Conservation (phyloP, 2,888 invertebrate species). For the Tubulanus polymorphus region DNA sequence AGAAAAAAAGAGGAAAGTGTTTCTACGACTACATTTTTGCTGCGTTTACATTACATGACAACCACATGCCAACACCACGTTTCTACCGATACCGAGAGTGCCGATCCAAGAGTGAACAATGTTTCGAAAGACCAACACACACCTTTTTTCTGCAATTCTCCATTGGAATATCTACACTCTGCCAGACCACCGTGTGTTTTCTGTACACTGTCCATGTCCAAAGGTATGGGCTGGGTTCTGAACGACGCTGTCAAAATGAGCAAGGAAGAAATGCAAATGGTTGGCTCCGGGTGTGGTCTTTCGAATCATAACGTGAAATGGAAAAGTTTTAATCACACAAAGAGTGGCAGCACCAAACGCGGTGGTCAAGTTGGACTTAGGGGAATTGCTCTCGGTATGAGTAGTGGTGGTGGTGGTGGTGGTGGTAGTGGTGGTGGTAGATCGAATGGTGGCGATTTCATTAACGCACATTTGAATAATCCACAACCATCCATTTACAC, state of each 20-base stretch:
- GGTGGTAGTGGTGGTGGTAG: background rate
- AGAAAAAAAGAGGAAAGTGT: background rate
- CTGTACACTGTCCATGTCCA: background rate
- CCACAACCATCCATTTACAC: conserved; percentile 2
- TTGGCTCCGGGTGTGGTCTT: background rate
- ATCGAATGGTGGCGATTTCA: background rate
- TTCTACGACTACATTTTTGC: background rate
- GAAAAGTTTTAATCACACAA: background rate
- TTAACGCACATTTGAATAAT: background rate
- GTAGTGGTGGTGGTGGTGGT: background rate
- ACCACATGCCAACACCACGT: background rate
- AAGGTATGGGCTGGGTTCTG: background rate
- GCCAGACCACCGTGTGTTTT: conserved; percentile 3
- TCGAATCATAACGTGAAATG: background rate
- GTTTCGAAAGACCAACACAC: conserved; percentile 1
- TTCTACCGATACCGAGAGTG: background rate
- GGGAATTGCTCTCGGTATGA: background rate
- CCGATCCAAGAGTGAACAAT: background rate
- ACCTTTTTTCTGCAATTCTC: background rate
- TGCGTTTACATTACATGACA: background rate
- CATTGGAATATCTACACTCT: background rate
- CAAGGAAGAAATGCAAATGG: conserved; percentile 3
- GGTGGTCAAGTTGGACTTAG: background rate
- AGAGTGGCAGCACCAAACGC: background rate
- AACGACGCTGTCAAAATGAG: conserved; percentile 2